Conservation (phyloP, 2,113 vertebrate species). For the Dipodomys stephensi region DNA sequence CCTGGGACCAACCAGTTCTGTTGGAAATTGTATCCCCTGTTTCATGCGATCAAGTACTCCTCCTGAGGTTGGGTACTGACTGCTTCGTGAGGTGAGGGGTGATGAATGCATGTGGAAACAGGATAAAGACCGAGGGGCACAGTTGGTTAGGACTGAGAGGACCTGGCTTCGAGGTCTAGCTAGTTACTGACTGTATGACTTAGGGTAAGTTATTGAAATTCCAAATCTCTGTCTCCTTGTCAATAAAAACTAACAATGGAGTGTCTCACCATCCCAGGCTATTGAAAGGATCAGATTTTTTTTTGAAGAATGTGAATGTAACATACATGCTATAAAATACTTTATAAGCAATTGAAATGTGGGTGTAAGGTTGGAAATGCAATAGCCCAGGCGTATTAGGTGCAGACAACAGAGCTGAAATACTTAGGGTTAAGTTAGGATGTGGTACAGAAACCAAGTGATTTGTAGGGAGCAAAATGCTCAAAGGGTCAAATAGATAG, state of each 20-base stretch:
- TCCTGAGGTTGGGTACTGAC: fast-evolving
- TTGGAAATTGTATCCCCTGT: background rate
- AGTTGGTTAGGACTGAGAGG: background rate
- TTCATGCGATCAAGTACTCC: too few relatives aligned
- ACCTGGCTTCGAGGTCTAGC: background rate
- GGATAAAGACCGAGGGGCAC: background rate
- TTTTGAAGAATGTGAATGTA: background rate
- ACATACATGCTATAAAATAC: background rate
- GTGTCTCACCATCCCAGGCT: background rate
- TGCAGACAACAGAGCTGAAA: background rate
- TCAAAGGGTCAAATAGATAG: background rate
- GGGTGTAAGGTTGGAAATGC: background rate
- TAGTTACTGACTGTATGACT: background rate
- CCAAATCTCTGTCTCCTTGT: background rate
- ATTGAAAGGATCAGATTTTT: background rate
- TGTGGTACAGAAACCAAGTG: background rate
- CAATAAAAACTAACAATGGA: background rate
- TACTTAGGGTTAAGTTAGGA: background rate
- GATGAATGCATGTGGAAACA: background rate
- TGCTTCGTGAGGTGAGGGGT: fast-evolving
- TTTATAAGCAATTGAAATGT: background rate
- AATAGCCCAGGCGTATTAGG: background rate
- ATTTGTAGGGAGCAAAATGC: background rate
- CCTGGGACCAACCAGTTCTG: background rate
- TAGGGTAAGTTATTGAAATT: background rate